These are phyloP conservation scores for Rhinatrema bivittatum DNA, from an alignment of 2,797 vertebrate species.

Conservation along the genomic window DNA sequence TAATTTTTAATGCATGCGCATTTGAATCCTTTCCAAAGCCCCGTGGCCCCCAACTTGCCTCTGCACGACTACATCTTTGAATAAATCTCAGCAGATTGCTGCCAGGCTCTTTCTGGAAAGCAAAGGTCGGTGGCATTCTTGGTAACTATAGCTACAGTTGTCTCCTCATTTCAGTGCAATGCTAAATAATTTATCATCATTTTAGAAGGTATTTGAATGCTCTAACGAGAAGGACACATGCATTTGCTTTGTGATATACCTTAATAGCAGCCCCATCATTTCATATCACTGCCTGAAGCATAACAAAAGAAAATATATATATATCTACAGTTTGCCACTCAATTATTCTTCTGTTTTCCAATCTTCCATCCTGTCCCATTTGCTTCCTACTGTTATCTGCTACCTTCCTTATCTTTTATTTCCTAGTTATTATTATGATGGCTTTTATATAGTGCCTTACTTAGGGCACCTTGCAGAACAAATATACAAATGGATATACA, in stretches of 20 bases:
- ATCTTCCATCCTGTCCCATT: too few relatives aligned
- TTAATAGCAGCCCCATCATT: too few relatives aligned
- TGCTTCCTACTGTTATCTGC: too few relatives aligned
- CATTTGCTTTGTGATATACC: constrained; percentile 17
- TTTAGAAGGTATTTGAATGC: constrained; percentile 18
- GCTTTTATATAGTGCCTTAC: too few relatives aligned
- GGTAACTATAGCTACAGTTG: constrained; percentile 51
- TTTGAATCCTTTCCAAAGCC: constrained; percentile 3
- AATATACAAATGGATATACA: too few relatives aligned
- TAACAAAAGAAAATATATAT: not conserved
- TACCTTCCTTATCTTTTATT: too few relatives aligned
- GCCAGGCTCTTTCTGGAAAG: constrained; percentile 25
- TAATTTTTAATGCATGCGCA: constrained; percentile 3
- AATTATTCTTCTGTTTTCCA: too few relatives aligned
- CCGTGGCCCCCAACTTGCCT: not conserved
- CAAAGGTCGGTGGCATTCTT: constrained; percentile 14
- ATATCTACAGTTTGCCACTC: too few relatives aligned
- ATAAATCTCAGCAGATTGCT: constrained; percentile 16
- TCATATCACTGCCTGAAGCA: not conserved
- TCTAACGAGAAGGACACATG: constrained; percentile 27
- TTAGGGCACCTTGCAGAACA: too few relatives aligned
- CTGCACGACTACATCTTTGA: constrained; percentile 21
- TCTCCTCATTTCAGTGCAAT: constrained; percentile 28
- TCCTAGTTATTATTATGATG: too few relatives aligned
- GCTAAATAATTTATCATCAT: constrained; percentile 29